Base-by-base conservation (phyloP, 30 jellyfish, hydroid and myxozoan species). In the Aurelia sp. region DNA sequence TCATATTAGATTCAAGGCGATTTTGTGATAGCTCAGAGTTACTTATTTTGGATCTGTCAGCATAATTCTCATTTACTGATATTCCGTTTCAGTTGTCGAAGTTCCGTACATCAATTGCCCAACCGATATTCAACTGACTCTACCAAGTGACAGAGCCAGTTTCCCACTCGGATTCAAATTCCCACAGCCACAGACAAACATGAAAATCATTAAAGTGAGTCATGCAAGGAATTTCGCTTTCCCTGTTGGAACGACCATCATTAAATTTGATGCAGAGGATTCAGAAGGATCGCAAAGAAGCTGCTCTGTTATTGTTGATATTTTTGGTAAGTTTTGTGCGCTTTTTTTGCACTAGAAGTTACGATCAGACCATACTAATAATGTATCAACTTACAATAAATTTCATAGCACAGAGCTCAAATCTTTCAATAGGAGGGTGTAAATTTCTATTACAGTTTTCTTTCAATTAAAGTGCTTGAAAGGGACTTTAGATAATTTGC, bases 71-170 rank as follows among this genome's bases (percentile, higher is more conserved):
- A 44, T 44, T 44, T 44, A 5, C 55, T 13, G n/a, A 17, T 2
- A 2, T 76, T 22, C 22, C 57, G 70, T 81, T 83, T 13, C 74
- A 94, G 99, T 78, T 55, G 71, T 78, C 63, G 90, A 67, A 10
- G 65, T 87, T 40, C 99, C 99, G 47, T 94, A 94, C 90, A 21
- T 94, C 21, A 94, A 94, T 75, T 94, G 99, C 70, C 99, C 99
- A 15, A 59, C 78, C 38, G 99, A 88, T 74, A 76, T 94, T 73
- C 87, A 63, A 41, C 80, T 81, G 18, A 76, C 48, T 6, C 55
- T 94, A 16, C 95, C 97, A 48, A 52, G 91, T 22, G 60, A 72
- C 87, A 85, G 53, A 24, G 67, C 77, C 4, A 62, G 86, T 17
- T 13, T 86, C 16, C 9, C 84, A 16, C 93, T 94, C 35, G 95